phyloP scores from a whole-genome alignment of 2,888 invertebrate species.

The Siphonodentalium dalli region DNA sequence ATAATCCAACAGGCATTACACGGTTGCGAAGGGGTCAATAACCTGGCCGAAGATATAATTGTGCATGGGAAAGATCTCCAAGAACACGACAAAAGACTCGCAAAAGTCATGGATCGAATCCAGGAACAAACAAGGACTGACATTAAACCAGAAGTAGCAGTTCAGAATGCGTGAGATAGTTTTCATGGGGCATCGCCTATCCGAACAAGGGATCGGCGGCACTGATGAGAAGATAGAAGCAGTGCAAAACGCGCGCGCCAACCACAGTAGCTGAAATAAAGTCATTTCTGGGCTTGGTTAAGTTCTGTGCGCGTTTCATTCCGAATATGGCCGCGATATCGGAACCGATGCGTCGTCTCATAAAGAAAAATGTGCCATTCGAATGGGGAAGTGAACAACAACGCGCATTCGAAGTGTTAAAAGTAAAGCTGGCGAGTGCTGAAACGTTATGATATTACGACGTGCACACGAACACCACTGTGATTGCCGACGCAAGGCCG shows the following conservation, averaged over 20 bases:
- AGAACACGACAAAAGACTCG: slow-evolving; percentile 4
- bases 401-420: not conserved
- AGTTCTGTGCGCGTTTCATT: slow-evolving; percentile 7
- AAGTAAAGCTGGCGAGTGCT: slow-evolving; percentile 4
- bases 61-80: slow-evolving; percentile 3
- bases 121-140: slow-evolving; percentile 3
- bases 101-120: not conserved
- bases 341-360: slow-evolving; percentile 8
- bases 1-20: slow-evolving; percentile 10
- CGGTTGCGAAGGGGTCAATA: slow-evolving; percentile 6
- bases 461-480: not conserved
- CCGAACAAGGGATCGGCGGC: not conserved
- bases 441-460: slow-evolving; percentile 7
- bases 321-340: slow-evolving; percentile 4
- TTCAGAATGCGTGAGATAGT: not conserved
- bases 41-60: slow-evolving; percentile 11
- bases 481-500: slow-evolving; percentile 5
- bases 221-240: slow-evolving; percentile 4
- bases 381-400: slow-evolving; percentile 4
- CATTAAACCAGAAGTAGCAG: slow-evolving; percentile 15
- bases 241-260: slow-evolving; percentile 1
- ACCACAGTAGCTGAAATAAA: slow-evolving; percentile 1
- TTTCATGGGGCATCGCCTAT: slow-evolving; percentile 13
- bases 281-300: slow-evolving; percentile 5
- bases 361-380: slow-evolving; percentile 1